These are phyloP conservation scores for Phenganax stokvisi DNA, from an alignment of 92 coral and sea anemone genomes.

Conservation along the genomic window DNA sequence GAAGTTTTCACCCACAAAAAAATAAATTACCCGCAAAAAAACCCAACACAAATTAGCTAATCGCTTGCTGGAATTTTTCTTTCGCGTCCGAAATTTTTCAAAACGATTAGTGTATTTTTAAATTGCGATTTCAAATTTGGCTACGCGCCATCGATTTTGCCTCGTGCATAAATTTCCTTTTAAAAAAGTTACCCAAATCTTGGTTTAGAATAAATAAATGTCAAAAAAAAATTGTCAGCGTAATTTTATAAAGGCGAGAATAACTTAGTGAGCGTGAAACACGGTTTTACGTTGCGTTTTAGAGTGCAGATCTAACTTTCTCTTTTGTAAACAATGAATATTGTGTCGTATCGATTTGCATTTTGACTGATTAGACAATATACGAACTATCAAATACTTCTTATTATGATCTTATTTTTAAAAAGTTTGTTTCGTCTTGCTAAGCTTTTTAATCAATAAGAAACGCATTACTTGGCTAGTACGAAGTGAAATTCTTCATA, in stretches of 20 bases:
- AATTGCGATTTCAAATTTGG: slow-evolving; percentile 40
- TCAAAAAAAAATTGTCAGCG: slow-evolving; percentile 1
- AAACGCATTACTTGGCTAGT: background rate
- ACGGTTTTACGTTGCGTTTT: background rate
- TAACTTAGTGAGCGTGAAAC: background rate
- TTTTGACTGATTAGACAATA: slow-evolving; percentile 33
- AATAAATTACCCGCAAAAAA: slow-evolving; percentile 1
- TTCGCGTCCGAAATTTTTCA: slow-evolving; percentile 5
- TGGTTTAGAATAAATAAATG: slow-evolving; percentile 1
- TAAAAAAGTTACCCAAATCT: slow-evolving; percentile 13
- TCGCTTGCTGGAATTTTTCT: background rate
- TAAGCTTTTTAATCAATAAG: background rate
- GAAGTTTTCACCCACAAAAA: slow-evolving; percentile 10
- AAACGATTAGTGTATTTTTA: slow-evolving; percentile 10
- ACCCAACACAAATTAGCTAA: background rate
- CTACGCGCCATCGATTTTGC: slow-evolving; percentile 41
- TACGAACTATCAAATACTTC: background rate
- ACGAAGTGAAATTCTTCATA: slow-evolving; percentile 1
- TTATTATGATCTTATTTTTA: background rate
- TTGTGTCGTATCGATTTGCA: slow-evolving; percentile 35
- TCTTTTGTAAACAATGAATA: slow-evolving; percentile 38
- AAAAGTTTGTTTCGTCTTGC: background rate
- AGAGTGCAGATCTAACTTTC: slow-evolving; percentile 35
- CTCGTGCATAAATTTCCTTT: slow-evolving; percentile 13
- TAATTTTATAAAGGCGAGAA: slow-evolving; percentile 21